phyloP scores from a whole-genome alignment of 2,797 vertebrate species.

The Pitangus sulphuratus region DNA sequence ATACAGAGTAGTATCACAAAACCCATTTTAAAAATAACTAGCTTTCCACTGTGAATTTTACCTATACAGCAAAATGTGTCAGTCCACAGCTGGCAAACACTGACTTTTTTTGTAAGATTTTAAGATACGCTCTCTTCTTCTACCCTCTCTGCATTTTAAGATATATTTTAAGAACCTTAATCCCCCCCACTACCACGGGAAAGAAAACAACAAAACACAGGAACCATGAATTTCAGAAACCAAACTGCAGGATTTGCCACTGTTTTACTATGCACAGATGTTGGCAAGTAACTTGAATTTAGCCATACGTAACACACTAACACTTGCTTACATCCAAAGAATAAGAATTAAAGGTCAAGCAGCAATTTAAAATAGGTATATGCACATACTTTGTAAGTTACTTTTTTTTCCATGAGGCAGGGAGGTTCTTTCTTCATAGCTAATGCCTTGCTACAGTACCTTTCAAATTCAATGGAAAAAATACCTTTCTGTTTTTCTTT shows the following conservation, averaged over 20 bases:
- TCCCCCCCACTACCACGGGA: background rate
- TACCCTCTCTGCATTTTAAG: background rate
- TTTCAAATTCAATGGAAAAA: background rate
- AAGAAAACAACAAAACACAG: background rate
- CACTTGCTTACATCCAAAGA: background rate
- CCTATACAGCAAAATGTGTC: background rate
- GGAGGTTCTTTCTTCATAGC: background rate
- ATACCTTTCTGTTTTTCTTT: background rate
- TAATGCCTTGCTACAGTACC: background rate
- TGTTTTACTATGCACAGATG: background rate
- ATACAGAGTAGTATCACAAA: background rate
- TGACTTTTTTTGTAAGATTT: background rate
- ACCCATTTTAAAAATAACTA: background rate
- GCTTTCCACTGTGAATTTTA: background rate
- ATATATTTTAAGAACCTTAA: background rate
- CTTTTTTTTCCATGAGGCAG: background rate
- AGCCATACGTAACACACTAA: background rate
- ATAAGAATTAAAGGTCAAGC: background rate
- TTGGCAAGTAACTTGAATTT: background rate
- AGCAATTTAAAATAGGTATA: background rate
- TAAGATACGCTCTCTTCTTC: background rate
- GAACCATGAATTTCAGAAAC: background rate
- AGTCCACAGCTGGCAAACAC: background rate
- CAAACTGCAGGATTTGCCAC: background rate
- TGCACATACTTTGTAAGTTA: background rate